A percentile compares a stretch with the other conserved stretches of the same genome.
Conservation (phyloP, 2,888 invertebrate species). For the Cinara cedri region DNA sequence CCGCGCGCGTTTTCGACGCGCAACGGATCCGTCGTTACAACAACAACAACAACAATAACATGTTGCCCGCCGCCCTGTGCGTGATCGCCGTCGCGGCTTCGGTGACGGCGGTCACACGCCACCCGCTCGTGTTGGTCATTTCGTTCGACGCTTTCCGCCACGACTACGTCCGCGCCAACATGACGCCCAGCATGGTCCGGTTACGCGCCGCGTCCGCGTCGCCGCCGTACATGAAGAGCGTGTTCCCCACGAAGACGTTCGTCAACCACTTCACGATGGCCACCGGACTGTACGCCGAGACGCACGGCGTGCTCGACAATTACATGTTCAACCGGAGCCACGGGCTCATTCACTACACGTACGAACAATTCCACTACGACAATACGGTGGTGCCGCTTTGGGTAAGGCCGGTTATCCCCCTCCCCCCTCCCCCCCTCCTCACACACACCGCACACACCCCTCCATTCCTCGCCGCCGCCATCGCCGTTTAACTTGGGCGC, state of each 20-base stretch:
- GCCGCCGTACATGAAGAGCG: slow-evolving; percentile 68
- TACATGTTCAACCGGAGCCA: slow-evolving; percentile 66
- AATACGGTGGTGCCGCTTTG: slow-evolving; percentile 68
- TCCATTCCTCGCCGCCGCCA: too few species aligned
- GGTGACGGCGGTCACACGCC: slow-evolving; percentile 60
- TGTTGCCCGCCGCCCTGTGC: not conserved
- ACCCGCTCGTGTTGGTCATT: slow-evolving; percentile 68
- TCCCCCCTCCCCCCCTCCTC: too few species aligned
- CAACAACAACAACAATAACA: too few species aligned
- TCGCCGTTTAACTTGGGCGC: too few species aligned
- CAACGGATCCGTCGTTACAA: not conserved
- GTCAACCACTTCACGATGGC: slow-evolving; percentile 77
- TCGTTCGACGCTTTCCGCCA: slow-evolving; percentile 74
- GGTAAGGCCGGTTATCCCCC: slow-evolving; percentile 63
- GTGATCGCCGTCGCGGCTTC: slow-evolving; percentile 58
- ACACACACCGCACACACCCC: too few species aligned
- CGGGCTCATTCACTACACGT: slow-evolving; percentile 60
- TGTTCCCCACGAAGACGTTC: slow-evolving; percentile 75
- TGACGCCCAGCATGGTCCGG: slow-evolving; percentile 68
- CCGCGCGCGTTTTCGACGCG: not conserved
- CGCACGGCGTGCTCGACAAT: slow-evolving; percentile 74
- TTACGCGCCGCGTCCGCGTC: slow-evolving; percentile 68
- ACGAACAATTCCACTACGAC: slow-evolving; percentile 67
- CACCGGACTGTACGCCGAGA: slow-evolving; percentile 73
- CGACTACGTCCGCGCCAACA: slow-evolving; percentile 51